Base-by-base conservation (phyloP, 30 jellyfish, hydroid and myxozoan genomes). In the Chrysaora quinquecirrha region DNA sequence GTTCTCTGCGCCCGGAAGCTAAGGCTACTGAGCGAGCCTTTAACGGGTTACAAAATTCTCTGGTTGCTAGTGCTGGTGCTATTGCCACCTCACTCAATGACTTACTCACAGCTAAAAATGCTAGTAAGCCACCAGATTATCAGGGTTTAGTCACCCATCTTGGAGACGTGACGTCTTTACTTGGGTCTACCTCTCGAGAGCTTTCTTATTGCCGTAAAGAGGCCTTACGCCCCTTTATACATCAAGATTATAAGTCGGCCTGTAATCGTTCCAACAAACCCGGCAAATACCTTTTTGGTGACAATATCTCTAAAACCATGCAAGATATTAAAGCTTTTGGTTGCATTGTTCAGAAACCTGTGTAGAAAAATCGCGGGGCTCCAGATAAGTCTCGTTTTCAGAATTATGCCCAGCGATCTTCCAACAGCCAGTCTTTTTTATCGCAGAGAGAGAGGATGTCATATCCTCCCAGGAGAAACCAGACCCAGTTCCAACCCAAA, bases 191-290 rank as follows among this genome's bases (percentile, higher is more conserved):
- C 24, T 54, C 11, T 54, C 20, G 24, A 54, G 69, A 54, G 69
- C 69, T 54, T 4, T 54, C 69, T 28, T 54, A 54, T 54, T 31
- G 69, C 24, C 69, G 69, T 31, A 54, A 54, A 54, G 69, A 54
- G 16, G 69, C 69, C 24, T 31, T 3, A 28, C 69, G 69, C 18
- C 69, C 69, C 20, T 54, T 3, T 14, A 28, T 54, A 19, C 20
- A 28, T 1, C 2, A 6, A 19, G 69, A 54, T 54, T 54, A 19
- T 12, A 54, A 14, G 24, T 54, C 20, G 20, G 69, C 69, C 6
- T 54, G 69, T 31, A 54, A 54, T 54, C 69, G 18, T 31, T 54
- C 69, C 6, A 54, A 28, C 20, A 54, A 54, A 54, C 11, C 1
- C 69, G 69, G 24, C 20, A 3, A 54, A 54, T 54, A 19, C 24